Percentiles rank a stretch among this genome's conserved stretches.
Conservation (phyloP, 2,888 invertebrate genomes). For the Drosophila basisetae region DNA sequence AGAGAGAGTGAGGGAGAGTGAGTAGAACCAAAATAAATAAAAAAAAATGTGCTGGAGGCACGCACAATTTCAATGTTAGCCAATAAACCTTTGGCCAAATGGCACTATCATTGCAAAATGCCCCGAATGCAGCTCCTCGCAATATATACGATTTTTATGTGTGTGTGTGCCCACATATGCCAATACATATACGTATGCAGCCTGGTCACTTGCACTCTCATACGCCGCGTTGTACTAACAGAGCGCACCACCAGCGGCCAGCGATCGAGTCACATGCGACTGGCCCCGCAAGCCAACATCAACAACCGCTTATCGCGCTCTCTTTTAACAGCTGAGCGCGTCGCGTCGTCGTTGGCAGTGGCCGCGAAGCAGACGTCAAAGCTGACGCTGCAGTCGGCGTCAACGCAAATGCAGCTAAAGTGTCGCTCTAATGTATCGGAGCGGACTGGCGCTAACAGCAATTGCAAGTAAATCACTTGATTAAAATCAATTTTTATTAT, state of each 20-base stretch:
- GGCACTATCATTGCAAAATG: conserved; percentile 54
- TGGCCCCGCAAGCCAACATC: conserved; percentile 1
- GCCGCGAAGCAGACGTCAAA: conserved; percentile 17
- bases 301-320: conserved; percentile 48
- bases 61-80: conserved; percentile 65
- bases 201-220: conserved; percentile 41
- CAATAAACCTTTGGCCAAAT: conserved; percentile 72
- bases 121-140: conserved; percentile 41
- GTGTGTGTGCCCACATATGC: neutral
- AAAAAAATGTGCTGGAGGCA: conserved; percentile 21
- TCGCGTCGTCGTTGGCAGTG: neutral
- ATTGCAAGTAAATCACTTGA: conserved; percentile 79
- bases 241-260: conserved; percentile 11
- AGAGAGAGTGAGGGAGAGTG: neutral
- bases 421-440: conserved; percentile 44
- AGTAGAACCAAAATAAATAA: neutral
- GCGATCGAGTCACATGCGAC: conserved; percentile 64
- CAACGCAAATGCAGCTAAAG: conserved; percentile 16
- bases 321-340: conserved; percentile 57
- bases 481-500: conserved; percentile 67
- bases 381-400: conserved; percentile 7
- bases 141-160: neutral
- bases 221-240: conserved; percentile 65
- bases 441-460: conserved; percentile 48
- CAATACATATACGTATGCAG: neutral